Evolutionary conservation across 2,888 invertebrate genomes (phyloP), one percentile per base, ranked within the genome.

Genomic region (Harmothoe impar): DNA sequence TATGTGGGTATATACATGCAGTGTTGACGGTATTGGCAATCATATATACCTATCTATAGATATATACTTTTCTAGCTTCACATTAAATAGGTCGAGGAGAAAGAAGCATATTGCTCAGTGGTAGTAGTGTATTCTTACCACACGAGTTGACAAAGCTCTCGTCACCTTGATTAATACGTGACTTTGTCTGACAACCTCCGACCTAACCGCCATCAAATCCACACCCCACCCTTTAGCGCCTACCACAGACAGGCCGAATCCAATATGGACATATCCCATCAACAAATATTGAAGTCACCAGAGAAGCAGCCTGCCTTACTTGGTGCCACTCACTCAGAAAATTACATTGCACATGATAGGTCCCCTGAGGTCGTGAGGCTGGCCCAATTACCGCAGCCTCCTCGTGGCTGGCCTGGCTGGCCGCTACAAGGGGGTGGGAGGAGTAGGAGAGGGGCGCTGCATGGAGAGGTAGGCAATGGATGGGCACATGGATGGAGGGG

Each of bases 251-350:
- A 20, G 33, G 10, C 84, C 20, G n/a, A 23, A 84, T 23, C 84
- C 84, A 51, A 84, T 84, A 84, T 84, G 84, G 84, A 84, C 51
- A 84, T 84, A 51, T 84, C 84, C 84, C 84, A 33, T 84, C 84
- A 43, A 84, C 84, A 84, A 84, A 84, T 84, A 84, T 84, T 84
- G 84, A 43, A 84, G 43, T 23, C 84, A 35, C 23, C 17, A 23
- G 29, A 51, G 51, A 33, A 35, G 23, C 23, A 35, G 29, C 17
- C 23, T 51, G 29, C 84, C 84, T 51, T 51, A 84, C 84, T 17
- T 5, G 43, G 43, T 29, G 51, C 25, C 43, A 84, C 43, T 84
- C 84, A 20, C n/a, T 35, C 29, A 35, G 84, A 84, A 84, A 84
- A 84, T 84, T 84, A 84, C 84, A 84, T 84, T 35, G 33, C 29